phyloP scores from a whole-genome alignment of 2,888 invertebrate genomes.

The Drosophila siamana region DNA sequence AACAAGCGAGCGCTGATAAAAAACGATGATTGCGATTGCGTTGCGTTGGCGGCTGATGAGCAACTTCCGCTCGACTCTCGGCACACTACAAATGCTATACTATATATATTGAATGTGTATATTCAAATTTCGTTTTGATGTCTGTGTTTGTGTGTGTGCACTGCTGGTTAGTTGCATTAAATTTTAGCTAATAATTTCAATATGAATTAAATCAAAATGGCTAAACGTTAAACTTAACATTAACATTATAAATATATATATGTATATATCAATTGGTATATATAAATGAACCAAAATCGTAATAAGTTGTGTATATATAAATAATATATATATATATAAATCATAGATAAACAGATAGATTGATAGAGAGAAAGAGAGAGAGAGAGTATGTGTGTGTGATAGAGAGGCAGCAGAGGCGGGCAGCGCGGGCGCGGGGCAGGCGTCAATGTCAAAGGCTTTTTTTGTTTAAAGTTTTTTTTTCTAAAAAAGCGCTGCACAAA shows the following conservation, averaged over 20 bases:
- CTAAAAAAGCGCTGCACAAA: slow-evolving; percentile 64
- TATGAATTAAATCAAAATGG: slow-evolving; percentile 65
- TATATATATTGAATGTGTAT: slow-evolving; percentile 21
- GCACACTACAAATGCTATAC: slow-evolving; percentile 22
- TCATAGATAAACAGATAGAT: slow-evolving; percentile 23
- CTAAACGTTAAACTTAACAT: slow-evolving; percentile 72
- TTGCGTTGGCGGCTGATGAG: slow-evolving; percentile 58
- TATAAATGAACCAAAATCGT: slow-evolving; percentile 45
- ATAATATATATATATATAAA: slow-evolving; percentile 32
- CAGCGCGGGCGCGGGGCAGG: slow-evolving; percentile 76
- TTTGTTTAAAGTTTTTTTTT: slow-evolving; percentile 23
- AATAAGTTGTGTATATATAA: slow-evolving; percentile 30
- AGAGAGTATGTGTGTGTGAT: not conserved
- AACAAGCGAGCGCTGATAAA: slow-evolving; percentile 52
- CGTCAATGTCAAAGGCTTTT: slow-evolving; percentile 51
- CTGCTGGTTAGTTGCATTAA: slow-evolving; percentile 52
- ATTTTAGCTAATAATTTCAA: slow-evolving; percentile 74
- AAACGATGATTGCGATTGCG: slow-evolving; percentile 26
- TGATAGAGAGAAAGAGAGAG: slow-evolving; percentile 21
- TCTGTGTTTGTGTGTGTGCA: slow-evolving; percentile 40
- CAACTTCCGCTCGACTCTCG: slow-evolving; percentile 61
- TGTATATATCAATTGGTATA: slow-evolving; percentile 28
- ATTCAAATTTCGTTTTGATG: slow-evolving; percentile 20
- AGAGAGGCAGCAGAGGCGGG: slow-evolving; percentile 75
- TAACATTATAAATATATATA: slow-evolving; percentile 35